Conservation (phyloP, 2,888 invertebrate genomes). For the Ligdia adustata region DNA sequence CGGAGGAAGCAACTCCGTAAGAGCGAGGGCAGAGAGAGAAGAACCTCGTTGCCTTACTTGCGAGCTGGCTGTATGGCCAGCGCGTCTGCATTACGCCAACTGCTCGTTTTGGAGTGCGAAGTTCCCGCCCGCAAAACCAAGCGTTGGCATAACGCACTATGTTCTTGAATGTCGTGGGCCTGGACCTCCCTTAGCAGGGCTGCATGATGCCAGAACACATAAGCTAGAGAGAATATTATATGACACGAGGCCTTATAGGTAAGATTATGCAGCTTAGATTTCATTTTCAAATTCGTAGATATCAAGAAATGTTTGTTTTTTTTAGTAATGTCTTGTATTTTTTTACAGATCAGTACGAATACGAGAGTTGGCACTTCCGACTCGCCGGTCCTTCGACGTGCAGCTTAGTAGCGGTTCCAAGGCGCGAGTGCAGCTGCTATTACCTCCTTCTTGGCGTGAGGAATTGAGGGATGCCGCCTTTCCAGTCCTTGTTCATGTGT, state of each 20-base stretch:
- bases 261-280: slow-evolving; percentile 38
- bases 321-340: neutral
- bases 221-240: slow-evolving; percentile 90
- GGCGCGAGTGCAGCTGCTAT: slow-evolving; percentile 93
- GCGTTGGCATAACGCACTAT: slow-evolving; percentile 84
- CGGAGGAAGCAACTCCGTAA: slow-evolving; percentile 76
- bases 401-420: slow-evolving; percentile 92
- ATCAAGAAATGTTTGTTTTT: too few species aligned
- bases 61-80: slow-evolving; percentile 91
- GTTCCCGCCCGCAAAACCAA: slow-evolving; percentile 83
- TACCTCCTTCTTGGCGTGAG: slow-evolving; percentile 95
- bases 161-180: slow-evolving; percentile 97
- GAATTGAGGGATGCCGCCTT: slow-evolving; percentile 94
- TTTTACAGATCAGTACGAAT: slow-evolving; percentile 85
- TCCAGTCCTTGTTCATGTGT: slow-evolving; percentile 95
- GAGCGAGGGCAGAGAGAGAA: slow-evolving; percentile 81
- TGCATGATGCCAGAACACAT: slow-evolving; percentile 90
- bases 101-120: slow-evolving; percentile 94
- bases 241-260: slow-evolving; percentile 88
- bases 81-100: slow-evolving; percentile 91
- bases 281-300: too few species aligned
- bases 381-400: slow-evolving; percentile 92
- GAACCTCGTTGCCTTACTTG: slow-evolving; percentile 95
- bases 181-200: slow-evolving; percentile 92
- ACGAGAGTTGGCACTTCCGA: slow-evolving; percentile 92